Evolutionary conservation across 2,113 vertebrate genomes (phyloP).

Genomic region (Corythornis madagascariensis): DNA sequence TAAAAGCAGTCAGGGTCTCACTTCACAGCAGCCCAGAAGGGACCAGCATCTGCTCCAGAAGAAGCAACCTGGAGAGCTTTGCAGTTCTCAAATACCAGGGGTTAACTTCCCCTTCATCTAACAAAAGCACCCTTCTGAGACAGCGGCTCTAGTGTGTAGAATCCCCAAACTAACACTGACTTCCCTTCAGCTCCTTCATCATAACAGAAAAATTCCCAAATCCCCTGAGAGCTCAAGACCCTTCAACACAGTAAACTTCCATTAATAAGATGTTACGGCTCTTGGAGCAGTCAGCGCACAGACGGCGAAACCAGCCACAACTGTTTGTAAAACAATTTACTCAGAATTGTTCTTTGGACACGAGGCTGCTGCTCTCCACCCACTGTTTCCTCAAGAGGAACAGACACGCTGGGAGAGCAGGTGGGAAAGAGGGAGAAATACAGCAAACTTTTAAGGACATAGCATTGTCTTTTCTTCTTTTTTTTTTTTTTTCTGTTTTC

Average conservation of each 20-base stretch:
- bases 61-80: neutral
- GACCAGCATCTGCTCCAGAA: rapidly evolving
- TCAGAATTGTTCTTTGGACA: neutral
- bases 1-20: neutral
- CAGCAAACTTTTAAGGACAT: neutral
- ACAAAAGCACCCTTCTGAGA: neutral
- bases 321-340: neutral
- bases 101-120: neutral
- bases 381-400: neutral
- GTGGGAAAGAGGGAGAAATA: neutral
- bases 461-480: neutral
- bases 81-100: neutral
- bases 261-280: neutral
- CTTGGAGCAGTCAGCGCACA: neutral
- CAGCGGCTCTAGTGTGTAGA: neutral
- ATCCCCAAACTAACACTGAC: neutral
- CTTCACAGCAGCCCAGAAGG: neutral
- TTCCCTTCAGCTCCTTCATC: neutral
- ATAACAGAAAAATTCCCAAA: neutral
- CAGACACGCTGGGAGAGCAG: neutral
- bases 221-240: neutral
- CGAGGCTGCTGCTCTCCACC: neutral
- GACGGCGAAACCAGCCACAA: neutral
- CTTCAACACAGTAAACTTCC: neutral
- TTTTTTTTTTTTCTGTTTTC: neutral